Evolutionary conservation across 2,113 vertebrate genomes (phyloP), one percentile per base, ranked within the genome.

Genomic region (Pelusios castaneus): DNA sequence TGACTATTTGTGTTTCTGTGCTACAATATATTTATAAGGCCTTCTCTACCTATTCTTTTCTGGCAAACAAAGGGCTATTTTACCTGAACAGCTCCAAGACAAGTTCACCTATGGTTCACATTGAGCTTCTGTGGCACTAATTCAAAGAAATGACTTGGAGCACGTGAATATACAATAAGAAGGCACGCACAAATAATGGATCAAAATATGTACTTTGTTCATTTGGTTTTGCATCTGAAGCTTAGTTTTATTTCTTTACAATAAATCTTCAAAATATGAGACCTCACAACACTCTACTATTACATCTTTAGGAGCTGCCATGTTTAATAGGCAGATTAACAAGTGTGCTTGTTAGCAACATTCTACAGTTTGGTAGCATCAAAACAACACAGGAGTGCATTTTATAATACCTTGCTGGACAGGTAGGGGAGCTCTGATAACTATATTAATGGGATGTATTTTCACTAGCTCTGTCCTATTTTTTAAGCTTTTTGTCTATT

Each of bases 391-490:
- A 77, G 93, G 95, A 95, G 52, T 91, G 84, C 80, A 91, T 94
- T 97, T 95, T 93, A 95, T 25, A 58, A 90, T 89, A 93, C 55
- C 77, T 93, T 94, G 95, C 94, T 88, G 92, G 84, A 95, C 12
- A 81, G 90, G 95, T 79, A 94, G 93, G 96, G 85, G 89, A 95
- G 90, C 81, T 41, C 47, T 73, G 63, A 95, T 92, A 94, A 91
- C 94, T 90, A 90, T 3, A 95, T 76, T 95, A 94, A 95, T 88
- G 52, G 55, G 29, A 34, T 60, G 92, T 94, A 88, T 88, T 60
- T 38, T 89, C 87, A 91, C 84, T 85, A 90, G 85, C 78, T 96
- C 95, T 96, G 97, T 85, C 94, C 91, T 95, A 94, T 87, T 97
- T 96, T 96, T 75, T 88, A 89, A 92, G 92, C 90, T 95, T 88